Base-by-base conservation (phyloP, 2,888 invertebrate genomes). In the Vanessa cardui region DNA sequence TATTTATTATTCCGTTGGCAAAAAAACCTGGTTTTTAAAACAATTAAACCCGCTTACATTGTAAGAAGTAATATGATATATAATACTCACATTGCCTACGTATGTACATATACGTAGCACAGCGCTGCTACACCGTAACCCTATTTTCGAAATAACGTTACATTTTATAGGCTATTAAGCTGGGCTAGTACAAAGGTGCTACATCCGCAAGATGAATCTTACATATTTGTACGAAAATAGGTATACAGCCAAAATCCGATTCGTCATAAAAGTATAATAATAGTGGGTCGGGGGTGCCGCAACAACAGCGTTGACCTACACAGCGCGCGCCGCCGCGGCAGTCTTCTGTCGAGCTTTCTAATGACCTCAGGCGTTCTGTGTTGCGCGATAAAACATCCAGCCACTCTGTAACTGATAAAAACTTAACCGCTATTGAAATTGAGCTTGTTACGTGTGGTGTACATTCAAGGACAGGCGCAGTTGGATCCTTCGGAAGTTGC, bases 201-300 rank as follows among this genome's bases (percentile, higher is more conserved):
- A 62, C 45, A 47, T 59, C 31, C 47, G 31, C 47, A 60, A 64
- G 59, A 68, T 54, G 49, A 67, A 31, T 64, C 52, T 66, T 66
- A 50, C 33, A 39, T 68, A 50, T 66, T 66, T 68, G 52, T 58
- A 47, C 49, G 60, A 66, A 86, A 84, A 83, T 80, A 80, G 80
- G 81, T 82, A 83, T 82, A 84, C 80, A 80, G 80, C 83, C 86
- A 87, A 90, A 90, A 91, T 87, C 88, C 86, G 89, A 92, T 90
- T 89, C 89, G 90, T 92, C 92, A 92, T 92, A 92, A 92, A 92
- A 92, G 88, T 91, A 90, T 91, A 92, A 91, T 91, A 91, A 90
- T 91, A 91, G 92, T 90, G 88, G 91, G 89, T 87, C 86, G 88
- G 88, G 87, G 87, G 84, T 85, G 89, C 90, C 90, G 90, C 90